phyloP scores from a whole-genome alignment of 2,113 vertebrate species.

The Callopanchax toddi region DNA sequence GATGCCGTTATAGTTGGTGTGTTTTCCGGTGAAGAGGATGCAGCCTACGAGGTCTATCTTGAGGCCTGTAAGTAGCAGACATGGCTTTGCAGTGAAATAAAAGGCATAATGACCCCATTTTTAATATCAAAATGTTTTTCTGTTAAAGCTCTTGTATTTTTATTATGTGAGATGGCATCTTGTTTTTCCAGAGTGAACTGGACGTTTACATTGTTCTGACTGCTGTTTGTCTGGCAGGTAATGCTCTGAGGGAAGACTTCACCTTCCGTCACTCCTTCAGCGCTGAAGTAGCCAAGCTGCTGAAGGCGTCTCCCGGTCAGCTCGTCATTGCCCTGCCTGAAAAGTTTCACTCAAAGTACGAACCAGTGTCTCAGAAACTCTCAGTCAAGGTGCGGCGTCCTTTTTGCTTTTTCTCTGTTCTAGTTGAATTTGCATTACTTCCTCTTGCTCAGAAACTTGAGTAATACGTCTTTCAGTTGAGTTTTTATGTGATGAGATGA shows the following conservation, averaged over 20 bases:
- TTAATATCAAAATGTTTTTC: too few species aligned
- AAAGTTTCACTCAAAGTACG: slow-evolving; percentile 90
- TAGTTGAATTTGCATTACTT: not conserved
- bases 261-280: slow-evolving; percentile 92
- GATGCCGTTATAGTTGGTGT: slow-evolving; percentile 89
- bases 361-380: slow-evolving; percentile 80
- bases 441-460: slow-evolving; percentile 19
- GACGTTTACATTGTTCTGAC: not conserved
- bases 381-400: slow-evolving; percentile 81
- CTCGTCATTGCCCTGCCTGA: slow-evolving; percentile 90
- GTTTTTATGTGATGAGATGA: not conserved
- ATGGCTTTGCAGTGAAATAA: too few species aligned
- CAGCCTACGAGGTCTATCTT: slow-evolving; percentile 85
- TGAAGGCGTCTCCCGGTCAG: slow-evolving; percentile 86
- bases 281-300: slow-evolving; percentile 82
- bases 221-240: slow-evolving; percentile 77
- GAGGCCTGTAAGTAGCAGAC: slow-evolving; percentile 85
- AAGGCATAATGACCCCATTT: too few species aligned
- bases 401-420: not conserved
- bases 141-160: too few species aligned
- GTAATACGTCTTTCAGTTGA: slow-evolving; percentile 8
- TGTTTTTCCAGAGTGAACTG: too few species aligned
- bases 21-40: slow-evolving; percentile 85
- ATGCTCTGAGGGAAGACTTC: slow-evolving; percentile 91
- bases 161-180: too few species aligned